A percentile compares a stretch with the other conserved stretches of the same genome.
phyloP scores from a whole-genome alignment of 2,113 vertebrate species.

The Anser cygnoides region DNA sequence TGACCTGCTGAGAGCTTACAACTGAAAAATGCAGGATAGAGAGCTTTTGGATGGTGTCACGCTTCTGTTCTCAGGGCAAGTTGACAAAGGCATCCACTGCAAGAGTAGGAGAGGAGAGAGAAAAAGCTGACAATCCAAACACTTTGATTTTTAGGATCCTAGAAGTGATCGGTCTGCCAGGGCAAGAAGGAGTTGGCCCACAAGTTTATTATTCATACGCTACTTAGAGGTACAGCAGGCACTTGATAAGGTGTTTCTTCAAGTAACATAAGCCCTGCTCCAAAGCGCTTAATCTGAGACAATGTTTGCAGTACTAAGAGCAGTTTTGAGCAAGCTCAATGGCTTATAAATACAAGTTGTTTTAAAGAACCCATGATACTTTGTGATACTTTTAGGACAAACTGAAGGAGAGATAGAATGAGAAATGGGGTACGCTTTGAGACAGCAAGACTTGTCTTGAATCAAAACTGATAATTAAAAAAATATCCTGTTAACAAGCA shows the following conservation, averaged over 20 bases:
- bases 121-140: neutral
- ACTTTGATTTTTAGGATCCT: neutral
- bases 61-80: neutral
- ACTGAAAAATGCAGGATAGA: neutral
- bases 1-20: neutral
- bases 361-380: neutral
- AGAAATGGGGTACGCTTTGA: neutral
- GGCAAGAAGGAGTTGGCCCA: neutral
- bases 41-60: neutral
- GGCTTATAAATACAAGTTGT: neutral
- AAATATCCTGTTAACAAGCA: neutral
- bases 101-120: neutral
- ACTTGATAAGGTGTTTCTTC: neutral
- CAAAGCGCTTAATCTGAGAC: neutral
- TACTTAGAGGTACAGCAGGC: neutral
- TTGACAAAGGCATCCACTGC: neutral
- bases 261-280: neutral
- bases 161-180: neutral
- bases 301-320: neutral
- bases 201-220: neutral
- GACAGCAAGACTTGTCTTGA: neutral
- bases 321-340: neutral
- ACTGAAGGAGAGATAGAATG: neutral
- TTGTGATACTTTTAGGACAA: neutral
- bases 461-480: neutral